A percentile compares a stretch with the other conserved stretches of the same genome.
phyloP scores from a whole-genome alignment of 2,113 vertebrate genomes.

The Dasyornis broadbenti region DNA sequence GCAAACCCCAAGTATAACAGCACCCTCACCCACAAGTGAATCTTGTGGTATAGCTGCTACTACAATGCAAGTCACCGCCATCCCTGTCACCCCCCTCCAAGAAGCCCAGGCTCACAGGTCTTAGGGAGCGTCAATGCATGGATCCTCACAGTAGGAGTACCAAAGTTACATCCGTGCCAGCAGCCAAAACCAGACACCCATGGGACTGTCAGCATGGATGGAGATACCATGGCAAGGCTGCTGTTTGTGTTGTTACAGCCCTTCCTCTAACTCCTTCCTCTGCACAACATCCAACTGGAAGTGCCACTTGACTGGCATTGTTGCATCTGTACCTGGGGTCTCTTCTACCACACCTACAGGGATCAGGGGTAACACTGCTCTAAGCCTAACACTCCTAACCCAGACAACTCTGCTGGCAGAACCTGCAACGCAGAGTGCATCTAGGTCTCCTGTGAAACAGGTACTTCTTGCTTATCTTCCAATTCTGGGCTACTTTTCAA shows the following conservation, averaged over 20 bases:
- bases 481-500: not conserved
- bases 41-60: accelerated
- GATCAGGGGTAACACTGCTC: not conserved
- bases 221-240: not conserved
- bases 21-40: accelerated
- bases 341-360: not conserved
- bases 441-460: not conserved
- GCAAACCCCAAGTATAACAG: not conserved
- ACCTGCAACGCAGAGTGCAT: accelerated
- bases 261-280: not conserved
- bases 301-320: accelerated
- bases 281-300: not conserved
- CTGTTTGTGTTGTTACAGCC: not conserved
- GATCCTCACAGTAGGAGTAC: accelerated
- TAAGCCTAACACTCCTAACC: not conserved
- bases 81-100: not conserved
- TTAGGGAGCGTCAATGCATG: not conserved
- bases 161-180: not conserved
- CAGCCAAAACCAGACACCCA: not conserved
- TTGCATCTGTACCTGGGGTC: not conserved
- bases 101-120: not conserved
- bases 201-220: not conserved
- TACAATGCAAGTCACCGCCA: not conserved
- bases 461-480: not conserved
- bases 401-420: not conserved